Percentiles rank a stretch among this genome's conserved stretches.
phyloP scores from a whole-genome alignment of 2,888 invertebrate species.

The Amphiduros pacificus region DNA sequence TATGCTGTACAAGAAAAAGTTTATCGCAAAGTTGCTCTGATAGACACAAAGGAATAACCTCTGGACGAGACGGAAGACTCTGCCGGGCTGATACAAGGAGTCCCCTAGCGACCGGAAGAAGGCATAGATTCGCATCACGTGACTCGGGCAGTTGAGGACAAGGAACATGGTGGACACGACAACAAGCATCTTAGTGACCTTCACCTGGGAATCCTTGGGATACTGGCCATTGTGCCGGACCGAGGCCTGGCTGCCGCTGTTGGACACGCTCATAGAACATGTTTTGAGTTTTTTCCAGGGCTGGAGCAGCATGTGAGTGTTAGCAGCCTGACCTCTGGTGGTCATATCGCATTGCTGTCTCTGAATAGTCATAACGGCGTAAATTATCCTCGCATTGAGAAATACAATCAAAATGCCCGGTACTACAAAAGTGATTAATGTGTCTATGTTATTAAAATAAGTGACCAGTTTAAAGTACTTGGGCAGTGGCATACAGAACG shows the following conservation, averaged over 20 bases:
- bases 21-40: constrained; percentile 11
- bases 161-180: constrained; percentile 8
- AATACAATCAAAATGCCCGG: constrained; percentile 74
- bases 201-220: constrained; percentile 2
- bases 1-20: constrained; percentile 5
- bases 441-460: constrained; percentile 64
- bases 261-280: no score
- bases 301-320: no score
- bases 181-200: constrained; percentile 16
- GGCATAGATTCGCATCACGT: not conserved
- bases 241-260: no score
- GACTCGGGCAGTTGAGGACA: constrained; percentile 11
- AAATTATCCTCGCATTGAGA: constrained; percentile 73
- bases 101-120: not conserved
- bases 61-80: not conserved
- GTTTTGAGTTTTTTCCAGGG: no score
- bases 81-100: not conserved
- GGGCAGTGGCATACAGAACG: constrained; percentile 3
- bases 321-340: no score
- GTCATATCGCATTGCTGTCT: no score
- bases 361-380: no score
- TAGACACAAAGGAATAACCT: constrained; percentile 8
- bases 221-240: no score
- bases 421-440: constrained; percentile 72
- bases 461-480: not conserved